Base-by-base conservation (phyloP, 2,113 vertebrate species). In the Okapia johnstoni region DNA sequence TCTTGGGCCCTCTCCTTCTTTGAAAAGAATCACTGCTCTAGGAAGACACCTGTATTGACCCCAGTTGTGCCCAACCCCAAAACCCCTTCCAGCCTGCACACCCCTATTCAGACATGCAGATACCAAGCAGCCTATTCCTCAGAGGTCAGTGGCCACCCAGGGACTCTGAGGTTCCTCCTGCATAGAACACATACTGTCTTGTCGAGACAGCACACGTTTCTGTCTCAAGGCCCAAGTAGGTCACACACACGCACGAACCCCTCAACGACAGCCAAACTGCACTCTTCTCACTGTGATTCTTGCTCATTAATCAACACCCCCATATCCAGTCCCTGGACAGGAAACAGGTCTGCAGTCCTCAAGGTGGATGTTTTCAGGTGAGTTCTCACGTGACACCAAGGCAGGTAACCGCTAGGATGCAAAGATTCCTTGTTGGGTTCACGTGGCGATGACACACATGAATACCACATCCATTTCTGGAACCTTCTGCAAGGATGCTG, bases 161-260 rank as follows among this genome's bases (percentile, higher is more conserved):
- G 21, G 60, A 46, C 19, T 21, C n/a, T 0, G 5, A 66, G 81
- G 28, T 57, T 52, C 26, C 48, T 52, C n/a, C 81, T 61, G 12
- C 21, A 30, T 15, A 63, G 85, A 93, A 46, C 12, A 3, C 3
- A 2, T 26, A 2, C 6, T 2, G 13, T 3, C 7, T 6, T 2
- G 1, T 4, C 1, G 0, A 14, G 54, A 61, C 2, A 28, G 7
- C 40, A 40, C 52, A 36, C 0, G 2, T 11, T 26, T 2, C 10
- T 0, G 5, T 23, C 50, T 61, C 28, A 4, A 25, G 40, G 61
- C 21, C 33, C 9, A 3, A 4, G 88, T 3, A 1, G 46, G 66
- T 28, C 28, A 28, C 4, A 1, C 0, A 50, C 21, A 12, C 0
- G 0, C 17, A 15, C 17, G 5, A 7, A 8, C 9, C 40, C 33